These are phyloP conservation scores for Antechinus stuartii DNA, from an alignment of 2,113 vertebrate genomes.

Conservation along the genomic window DNA sequence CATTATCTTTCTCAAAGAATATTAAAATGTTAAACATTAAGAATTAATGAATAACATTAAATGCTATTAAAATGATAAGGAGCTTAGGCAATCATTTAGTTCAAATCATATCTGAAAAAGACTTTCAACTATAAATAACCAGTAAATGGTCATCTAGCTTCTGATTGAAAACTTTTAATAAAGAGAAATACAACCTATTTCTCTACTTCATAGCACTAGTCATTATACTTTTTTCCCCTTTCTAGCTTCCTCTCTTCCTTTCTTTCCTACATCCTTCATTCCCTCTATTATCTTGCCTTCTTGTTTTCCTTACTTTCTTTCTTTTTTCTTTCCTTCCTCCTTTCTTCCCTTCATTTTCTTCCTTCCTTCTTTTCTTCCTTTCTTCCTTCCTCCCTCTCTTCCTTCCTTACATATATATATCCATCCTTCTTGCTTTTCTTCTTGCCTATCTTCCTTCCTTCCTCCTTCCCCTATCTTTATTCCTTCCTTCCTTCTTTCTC, in stretches of 20 bases:
- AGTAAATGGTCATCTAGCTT: neutral
- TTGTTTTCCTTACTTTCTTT: neutral
- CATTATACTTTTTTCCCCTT: neutral
- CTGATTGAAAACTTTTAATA: neutral
- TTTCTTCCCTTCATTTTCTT: neutral
- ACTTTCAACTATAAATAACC: neutral
- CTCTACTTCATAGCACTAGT: neutral
- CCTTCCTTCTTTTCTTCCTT: too few species aligned
- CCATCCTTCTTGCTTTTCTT: too few species aligned
- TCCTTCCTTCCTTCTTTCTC: too few species aligned
- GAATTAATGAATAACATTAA: neutral
- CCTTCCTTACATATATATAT: too few species aligned
- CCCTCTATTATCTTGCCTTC: neutral
- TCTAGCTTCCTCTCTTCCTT: neutral
- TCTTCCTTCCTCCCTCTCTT: too few species aligned
- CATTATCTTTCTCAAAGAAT: neutral
- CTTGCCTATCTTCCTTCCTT: too few species aligned
- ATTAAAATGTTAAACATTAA: neutral
- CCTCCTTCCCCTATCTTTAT: too few species aligned
- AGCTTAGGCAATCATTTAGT: neutral
- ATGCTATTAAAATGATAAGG: neutral
- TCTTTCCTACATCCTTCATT: neutral
- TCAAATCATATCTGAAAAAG: neutral
- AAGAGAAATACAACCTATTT: neutral
- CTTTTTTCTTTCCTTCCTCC: neutral